phyloP scores from a whole-genome alignment of 2,888 invertebrate genomes.

The Hecatera dysodea region DNA sequence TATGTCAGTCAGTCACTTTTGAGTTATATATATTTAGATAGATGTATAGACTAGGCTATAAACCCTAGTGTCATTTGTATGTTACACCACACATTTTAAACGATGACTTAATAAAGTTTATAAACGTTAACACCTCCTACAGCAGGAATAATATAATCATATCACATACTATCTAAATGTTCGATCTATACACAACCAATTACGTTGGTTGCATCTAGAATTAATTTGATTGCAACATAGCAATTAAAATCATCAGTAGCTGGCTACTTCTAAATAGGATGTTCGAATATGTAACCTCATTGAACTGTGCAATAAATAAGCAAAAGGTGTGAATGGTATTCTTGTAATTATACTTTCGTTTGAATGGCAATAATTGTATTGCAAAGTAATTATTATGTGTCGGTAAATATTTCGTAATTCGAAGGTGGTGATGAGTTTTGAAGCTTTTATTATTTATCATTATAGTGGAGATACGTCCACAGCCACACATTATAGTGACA shows the following conservation, averaged over 20 bases:
- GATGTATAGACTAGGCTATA: background rate
- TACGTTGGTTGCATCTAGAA: constrained; percentile 32
- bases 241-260: constrained; percentile 40
- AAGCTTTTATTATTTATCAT: background rate
- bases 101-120: constrained; percentile 38
- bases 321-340: constrained; percentile 36
- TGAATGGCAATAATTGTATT: constrained; percentile 14
- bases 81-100: background rate
- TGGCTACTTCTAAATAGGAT: constrained; percentile 19
- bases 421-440: background rate
- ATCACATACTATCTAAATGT: constrained; percentile 43
- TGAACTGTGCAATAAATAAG: constrained; percentile 34
- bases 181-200: constrained; percentile 48
- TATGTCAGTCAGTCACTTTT: too few relatives aligned
- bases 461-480: background rate
- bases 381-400: background rate
- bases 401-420: background rate
- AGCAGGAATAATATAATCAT: constrained; percentile 28
- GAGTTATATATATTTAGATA: too few relatives aligned
- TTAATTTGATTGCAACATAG: constrained; percentile 54
- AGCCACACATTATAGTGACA: background rate
- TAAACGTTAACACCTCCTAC: constrained; percentile 21
- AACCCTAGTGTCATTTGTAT: background rate
- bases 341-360: constrained; percentile 40
- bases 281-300: constrained; percentile 20